Percentiles rank a stretch among this genome's conserved stretches.
phyloP scores from a whole-genome alignment of 2,113 vertebrate genomes.

The Verasper variegatus region DNA sequence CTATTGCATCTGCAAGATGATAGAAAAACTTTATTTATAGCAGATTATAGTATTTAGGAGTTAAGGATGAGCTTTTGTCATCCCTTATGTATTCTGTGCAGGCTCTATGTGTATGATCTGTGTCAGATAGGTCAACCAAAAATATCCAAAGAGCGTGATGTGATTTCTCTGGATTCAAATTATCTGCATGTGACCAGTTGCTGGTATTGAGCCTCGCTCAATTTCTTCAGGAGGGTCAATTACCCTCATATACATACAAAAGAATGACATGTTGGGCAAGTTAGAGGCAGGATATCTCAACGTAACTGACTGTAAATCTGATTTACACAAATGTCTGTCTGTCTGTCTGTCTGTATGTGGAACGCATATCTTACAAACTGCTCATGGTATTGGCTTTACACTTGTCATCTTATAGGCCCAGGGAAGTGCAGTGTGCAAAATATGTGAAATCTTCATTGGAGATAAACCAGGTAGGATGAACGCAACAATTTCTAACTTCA shows the following conservation, averaged over 20 bases:
- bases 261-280: neutral
- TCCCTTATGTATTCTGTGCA: neutral
- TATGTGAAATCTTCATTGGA: too few species aligned
- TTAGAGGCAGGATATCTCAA: neutral
- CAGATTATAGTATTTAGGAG: neutral
- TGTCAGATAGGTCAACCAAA: conserved; percentile 32
- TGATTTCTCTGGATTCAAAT: conserved; percentile 55
- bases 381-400: too few species aligned
- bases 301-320: neutral
- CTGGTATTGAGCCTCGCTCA: neutral
- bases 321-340: neutral
- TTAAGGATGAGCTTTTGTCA: conserved; percentile 7
- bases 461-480: too few species aligned
- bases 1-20: neutral
- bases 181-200: conserved; percentile 38
- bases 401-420: too few species aligned
- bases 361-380: too few species aligned
- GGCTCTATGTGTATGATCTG: neutral
- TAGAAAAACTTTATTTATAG: neutral
- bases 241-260: neutral
- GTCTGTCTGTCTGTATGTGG: too few species aligned
- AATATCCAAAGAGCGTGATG: conserved; percentile 41
- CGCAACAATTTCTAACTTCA: too few species aligned
- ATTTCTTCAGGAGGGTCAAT: neutral
- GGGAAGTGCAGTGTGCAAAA: too few species aligned